Conservation (phyloP, 2,113 vertebrate genomes). For the Nettapus auritus region DNA sequence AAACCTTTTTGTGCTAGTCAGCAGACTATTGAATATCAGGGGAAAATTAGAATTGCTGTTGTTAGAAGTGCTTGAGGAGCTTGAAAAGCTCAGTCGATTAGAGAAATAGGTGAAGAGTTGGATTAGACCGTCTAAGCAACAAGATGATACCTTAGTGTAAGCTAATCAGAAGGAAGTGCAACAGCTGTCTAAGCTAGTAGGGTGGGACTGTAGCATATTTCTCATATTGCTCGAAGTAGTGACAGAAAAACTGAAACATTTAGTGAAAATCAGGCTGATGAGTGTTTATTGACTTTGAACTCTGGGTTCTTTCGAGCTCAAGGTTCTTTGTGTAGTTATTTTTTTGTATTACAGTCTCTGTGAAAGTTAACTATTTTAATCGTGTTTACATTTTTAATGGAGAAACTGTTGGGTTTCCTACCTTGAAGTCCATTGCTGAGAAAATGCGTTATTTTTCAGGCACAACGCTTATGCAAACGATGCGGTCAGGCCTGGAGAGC, state of each 20-base stretch:
- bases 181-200: not conserved
- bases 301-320: not conserved
- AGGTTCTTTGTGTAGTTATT: not conserved
- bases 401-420: not conserved
- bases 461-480: conserved; percentile 93
- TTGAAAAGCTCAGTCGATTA: not conserved
- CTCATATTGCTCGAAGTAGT: not conserved
- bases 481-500: conserved; percentile 98
- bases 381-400: not conserved
- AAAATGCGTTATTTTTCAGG: conserved; percentile 76
- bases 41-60: not conserved
- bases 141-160: not conserved
- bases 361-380: not conserved
- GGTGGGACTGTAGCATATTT: not conserved
- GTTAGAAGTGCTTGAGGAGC: not conserved
- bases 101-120: not conserved
- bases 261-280: not conserved
- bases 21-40: not conserved
- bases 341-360: not conserved
- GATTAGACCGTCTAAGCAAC: not conserved
- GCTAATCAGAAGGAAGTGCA: not conserved
- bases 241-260: not conserved
- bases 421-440: not conserved
- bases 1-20: not conserved
- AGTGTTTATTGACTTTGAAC: not conserved